phyloP scores from a whole-genome alignment of 2,888 invertebrate species.

The Eristalis tenax region DNA sequence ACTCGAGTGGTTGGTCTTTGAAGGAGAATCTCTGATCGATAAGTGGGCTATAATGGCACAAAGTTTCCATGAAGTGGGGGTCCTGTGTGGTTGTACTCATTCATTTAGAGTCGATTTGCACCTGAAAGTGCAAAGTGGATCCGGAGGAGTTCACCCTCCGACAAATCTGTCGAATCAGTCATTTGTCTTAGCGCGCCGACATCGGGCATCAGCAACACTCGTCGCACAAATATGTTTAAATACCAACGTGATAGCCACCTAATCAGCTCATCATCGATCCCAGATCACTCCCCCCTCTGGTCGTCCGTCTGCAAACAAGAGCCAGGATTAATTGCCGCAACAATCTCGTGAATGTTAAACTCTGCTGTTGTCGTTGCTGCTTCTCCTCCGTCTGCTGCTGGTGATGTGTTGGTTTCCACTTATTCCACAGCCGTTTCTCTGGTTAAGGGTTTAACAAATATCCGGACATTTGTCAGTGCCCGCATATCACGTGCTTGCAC shows the following conservation, averaged over 20 bases:
- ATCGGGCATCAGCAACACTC: background rate
- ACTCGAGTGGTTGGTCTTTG: background rate
- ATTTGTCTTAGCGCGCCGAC: background rate
- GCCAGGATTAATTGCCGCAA: slow-evolving; percentile 37
- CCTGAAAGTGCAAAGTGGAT: too few relatives aligned
- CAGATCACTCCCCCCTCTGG: background rate
- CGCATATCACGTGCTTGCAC: slow-evolving; percentile 41
- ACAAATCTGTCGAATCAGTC: background rate
- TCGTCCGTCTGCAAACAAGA: background rate
- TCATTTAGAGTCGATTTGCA: too few relatives aligned
- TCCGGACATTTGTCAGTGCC: slow-evolving; percentile 50
- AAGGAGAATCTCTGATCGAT: background rate
- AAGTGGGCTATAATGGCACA: background rate
- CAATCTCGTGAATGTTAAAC: slow-evolving; percentile 34
- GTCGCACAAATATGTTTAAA: slow-evolving; percentile 17
- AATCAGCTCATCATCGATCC: slow-evolving; percentile 14
- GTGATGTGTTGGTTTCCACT: slow-evolving; percentile 27
- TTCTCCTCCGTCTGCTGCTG: background rate
- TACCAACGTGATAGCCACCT: background rate
- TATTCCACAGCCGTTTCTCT: slow-evolving; percentile 28
- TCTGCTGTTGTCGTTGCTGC: background rate
- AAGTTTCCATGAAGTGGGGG: background rate
- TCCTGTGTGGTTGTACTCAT: background rate
- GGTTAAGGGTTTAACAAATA: slow-evolving; percentile 57
- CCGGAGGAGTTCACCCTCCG: background rate